Base-by-base conservation (phyloP, 2,113 vertebrate species). In the Symphodus melops region DNA sequence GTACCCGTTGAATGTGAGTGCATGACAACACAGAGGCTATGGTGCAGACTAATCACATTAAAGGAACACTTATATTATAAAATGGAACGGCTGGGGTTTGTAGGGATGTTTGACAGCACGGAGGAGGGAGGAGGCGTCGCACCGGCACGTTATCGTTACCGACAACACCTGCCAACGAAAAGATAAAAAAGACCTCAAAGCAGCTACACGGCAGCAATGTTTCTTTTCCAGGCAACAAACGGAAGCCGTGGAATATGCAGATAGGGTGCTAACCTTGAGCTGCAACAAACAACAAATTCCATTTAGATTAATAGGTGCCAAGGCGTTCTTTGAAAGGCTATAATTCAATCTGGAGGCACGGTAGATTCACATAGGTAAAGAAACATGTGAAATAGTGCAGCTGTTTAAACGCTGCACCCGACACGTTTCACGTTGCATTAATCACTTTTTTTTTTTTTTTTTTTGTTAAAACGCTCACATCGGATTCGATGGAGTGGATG, bases 81-180 rank as follows among this genome's bases (percentile, higher is more conserved):
- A 16, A 23, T 79, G 58, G 72, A 75, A 68, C 65, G 63, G 55
- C 11, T 19, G 53, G 7, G 3, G 39, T 16, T 28, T 36, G 23
- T 28, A 28, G 52, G 60, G 68, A 46, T 46, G 56, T 55, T 73
- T 88, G 86, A 86, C 87, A 86, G 80, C 51, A 48, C 14, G 68
- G 75, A 25, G 74, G 68, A 86, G 72, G 61, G 55, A 70, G 62
- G 72, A 82, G 81, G 85, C 66, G 48, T 77, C 80, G 39, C 51
- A 77, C 72, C 67, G 36, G 74, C 68, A 44, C n/a, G 48, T 68
- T 41, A 46, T 61, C 44, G 60, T 86, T 78, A 57, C 49, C 4
- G 53, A 85, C 85, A 87, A 77, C 86, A 91, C 89, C 93, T 93
- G 91, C 81, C 88, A 90, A 88, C 57, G 74, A 56, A 76, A 41